phyloP scores from a whole-genome alignment of 2,888 invertebrate species.

The Odontothrips loti region DNA sequence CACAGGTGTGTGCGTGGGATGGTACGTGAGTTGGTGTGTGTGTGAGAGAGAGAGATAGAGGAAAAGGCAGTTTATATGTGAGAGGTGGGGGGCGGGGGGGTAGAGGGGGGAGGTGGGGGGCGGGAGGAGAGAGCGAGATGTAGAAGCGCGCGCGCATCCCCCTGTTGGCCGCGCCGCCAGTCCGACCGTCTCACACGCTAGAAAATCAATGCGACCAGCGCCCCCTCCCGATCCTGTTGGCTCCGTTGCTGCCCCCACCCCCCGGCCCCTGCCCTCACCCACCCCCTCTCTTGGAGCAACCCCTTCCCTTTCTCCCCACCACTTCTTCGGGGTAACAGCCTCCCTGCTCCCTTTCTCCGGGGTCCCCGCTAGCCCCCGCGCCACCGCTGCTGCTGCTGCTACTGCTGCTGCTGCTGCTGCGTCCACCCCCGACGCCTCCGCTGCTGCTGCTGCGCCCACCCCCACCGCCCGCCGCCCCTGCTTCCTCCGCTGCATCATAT shows the following conservation, averaged over 20 bases:
- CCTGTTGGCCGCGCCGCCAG: background rate
- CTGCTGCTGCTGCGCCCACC: background rate
- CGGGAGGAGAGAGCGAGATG: background rate
- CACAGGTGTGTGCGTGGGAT: background rate
- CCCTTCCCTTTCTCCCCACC: too few relatives aligned
- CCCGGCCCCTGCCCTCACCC: background rate
- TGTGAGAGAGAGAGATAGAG: background rate
- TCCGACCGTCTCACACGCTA: slow-evolving; percentile 21
- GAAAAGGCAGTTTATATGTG: background rate
- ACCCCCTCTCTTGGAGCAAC: background rate
- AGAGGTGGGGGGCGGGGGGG: background rate
- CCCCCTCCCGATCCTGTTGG: slow-evolving; percentile 6
- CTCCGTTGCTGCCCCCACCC: background rate
- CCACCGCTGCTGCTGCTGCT: too few relatives aligned
- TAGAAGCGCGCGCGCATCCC: background rate
- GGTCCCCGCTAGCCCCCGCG: background rate
- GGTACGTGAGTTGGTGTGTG: background rate
- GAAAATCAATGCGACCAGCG: slow-evolving; percentile 15
- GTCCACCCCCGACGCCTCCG: too few relatives aligned
- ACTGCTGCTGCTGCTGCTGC: too few relatives aligned
- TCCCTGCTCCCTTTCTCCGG: background rate
- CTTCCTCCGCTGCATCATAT: slow-evolving; percentile 7
- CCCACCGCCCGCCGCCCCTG: background rate
- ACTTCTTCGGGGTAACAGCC: background rate
- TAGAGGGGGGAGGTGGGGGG: background rate